Evolutionary conservation across 2,888 invertebrate genomes (phyloP).

Genomic region (Oligia fasciuncula): DNA sequence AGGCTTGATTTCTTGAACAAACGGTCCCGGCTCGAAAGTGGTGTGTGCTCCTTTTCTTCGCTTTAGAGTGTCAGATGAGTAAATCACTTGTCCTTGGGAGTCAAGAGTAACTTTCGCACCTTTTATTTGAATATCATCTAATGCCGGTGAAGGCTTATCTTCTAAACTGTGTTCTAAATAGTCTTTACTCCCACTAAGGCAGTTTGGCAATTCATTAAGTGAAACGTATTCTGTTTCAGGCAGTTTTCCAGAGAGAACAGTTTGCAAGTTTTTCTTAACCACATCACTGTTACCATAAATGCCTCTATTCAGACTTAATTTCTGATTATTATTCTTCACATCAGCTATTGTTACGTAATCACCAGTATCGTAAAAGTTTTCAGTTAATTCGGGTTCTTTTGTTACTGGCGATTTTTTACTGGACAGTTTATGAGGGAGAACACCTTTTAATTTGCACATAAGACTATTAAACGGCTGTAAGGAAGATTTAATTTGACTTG

Average conservation of each 20-base stretch:
- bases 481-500: slow-evolving; percentile 78
- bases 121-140: slow-evolving; percentile 88
- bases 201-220: slow-evolving; percentile 93
- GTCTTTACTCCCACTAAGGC: slow-evolving; percentile 84
- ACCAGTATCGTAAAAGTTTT: slow-evolving; percentile 91
- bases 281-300: slow-evolving; percentile 92
- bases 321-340: slow-evolving; percentile 94
- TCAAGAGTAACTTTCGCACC: slow-evolving; percentile 95
- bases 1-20: slow-evolving; percentile 92
- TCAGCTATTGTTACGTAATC: slow-evolving; percentile 97
- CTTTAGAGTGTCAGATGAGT: slow-evolving; percentile 95
- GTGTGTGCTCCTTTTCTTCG: slow-evolving; percentile 95
- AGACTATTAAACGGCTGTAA: slow-evolving; percentile 93
- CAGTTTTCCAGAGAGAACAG: slow-evolving; percentile 90
- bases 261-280: slow-evolving; percentile 91
- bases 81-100: slow-evolving; percentile 96
- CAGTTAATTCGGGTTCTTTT: slow-evolving; percentile 85
- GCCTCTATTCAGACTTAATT: slow-evolving; percentile 83
- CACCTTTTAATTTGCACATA: slow-evolving; percentile 93
- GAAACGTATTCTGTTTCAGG: slow-evolving; percentile 94
- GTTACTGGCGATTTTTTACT: slow-evolving; percentile 87
- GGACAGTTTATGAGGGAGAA: slow-evolving; percentile 88
- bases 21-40: slow-evolving; percentile 96
- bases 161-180: slow-evolving; percentile 81
- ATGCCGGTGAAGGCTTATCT: slow-evolving; percentile 76